Evolutionary conservation across 2,888 invertebrate species (phyloP).

Genomic region (Dysmachus trigonus): DNA sequence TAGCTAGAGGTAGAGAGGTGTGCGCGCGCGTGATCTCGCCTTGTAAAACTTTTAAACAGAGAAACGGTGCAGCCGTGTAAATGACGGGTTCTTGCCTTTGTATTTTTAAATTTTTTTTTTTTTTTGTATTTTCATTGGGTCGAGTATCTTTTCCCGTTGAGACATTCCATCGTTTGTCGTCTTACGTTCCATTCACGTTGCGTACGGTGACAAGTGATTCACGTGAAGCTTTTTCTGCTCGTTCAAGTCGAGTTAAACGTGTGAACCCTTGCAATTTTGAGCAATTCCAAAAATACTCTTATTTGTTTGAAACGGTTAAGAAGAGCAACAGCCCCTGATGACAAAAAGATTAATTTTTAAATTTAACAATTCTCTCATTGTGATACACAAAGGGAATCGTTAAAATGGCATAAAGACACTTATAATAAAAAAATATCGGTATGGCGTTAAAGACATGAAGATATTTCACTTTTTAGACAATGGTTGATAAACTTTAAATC

Average conservation of each 20-base stretch:
- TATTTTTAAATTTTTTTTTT: neutral
- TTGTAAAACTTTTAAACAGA: neutral
- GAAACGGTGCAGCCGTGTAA: slow-evolving; percentile 15
- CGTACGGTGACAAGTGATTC: slow-evolving; percentile 10
- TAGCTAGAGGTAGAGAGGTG: neutral
- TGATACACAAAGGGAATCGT: neutral
- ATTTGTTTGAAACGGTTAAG: neutral
- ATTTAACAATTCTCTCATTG: neutral
- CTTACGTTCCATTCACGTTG: neutral
- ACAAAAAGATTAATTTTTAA: neutral
- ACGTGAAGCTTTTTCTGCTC: neutral
- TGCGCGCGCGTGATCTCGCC: neutral
- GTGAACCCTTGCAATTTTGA: neutral
- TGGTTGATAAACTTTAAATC: neutral
- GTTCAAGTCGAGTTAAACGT: neutral
- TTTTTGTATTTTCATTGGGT: slow-evolving; percentile 2
- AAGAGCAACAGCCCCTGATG: neutral
- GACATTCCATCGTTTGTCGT: neutral
- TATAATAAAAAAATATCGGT: neutral
- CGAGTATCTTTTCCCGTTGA: neutral
- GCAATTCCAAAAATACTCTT: neutral
- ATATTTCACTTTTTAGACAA: neutral
- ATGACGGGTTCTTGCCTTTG: neutral
- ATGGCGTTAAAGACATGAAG: too few species aligned
- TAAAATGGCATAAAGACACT: neutral